These are phyloP conservation scores for Zhengitettix transpicula DNA, from an alignment of 2,888 invertebrate species.

Conservation along the genomic window DNA sequence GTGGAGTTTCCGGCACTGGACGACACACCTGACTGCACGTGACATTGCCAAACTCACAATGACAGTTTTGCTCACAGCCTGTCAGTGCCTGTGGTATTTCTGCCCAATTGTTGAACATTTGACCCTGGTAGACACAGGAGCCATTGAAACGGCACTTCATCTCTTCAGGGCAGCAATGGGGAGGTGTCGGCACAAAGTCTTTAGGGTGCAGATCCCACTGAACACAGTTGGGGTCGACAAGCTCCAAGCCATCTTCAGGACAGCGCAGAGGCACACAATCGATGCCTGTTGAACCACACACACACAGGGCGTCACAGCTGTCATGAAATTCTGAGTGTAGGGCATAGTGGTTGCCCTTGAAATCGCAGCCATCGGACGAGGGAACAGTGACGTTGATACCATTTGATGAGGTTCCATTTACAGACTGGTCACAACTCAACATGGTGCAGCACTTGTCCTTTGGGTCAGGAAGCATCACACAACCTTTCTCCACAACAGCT, in stretches of 20 bases:
- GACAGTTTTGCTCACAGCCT: slow-evolving; percentile 69
- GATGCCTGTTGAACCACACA: slow-evolving; percentile 50
- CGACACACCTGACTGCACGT: slow-evolving; percentile 71
- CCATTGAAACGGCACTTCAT: slow-evolving; percentile 67
- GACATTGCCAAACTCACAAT: slow-evolving; percentile 73
- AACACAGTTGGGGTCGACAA: slow-evolving; percentile 66
- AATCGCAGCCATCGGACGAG: slow-evolving; percentile 16
- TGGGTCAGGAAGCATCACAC: slow-evolving; percentile 67
- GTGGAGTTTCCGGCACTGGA: slow-evolving; percentile 58
- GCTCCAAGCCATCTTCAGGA: slow-evolving; percentile 68
- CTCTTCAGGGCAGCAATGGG: slow-evolving; percentile 66
- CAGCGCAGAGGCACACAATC: slow-evolving; percentile 70
- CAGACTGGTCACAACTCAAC: slow-evolving; percentile 55
- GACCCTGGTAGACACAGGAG: slow-evolving; percentile 57
- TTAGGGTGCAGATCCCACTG: slow-evolving; percentile 72
- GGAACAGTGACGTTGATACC: no score
- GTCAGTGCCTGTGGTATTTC: slow-evolving; percentile 60
- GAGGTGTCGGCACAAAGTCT: slow-evolving; percentile 48
- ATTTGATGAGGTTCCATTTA: no score
- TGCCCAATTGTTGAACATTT: slow-evolving; percentile 23
- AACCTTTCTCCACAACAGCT: slow-evolving; percentile 42
- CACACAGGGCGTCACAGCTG: slow-evolving; percentile 62
- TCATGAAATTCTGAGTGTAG: slow-evolving; percentile 59
- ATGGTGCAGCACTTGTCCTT: slow-evolving; percentile 71
- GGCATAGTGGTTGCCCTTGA: slow-evolving; percentile 21